These are phyloP conservation scores for Popillia japonica DNA, from an alignment of 1,140 invertebrate species.

Conservation along the genomic window DNA sequence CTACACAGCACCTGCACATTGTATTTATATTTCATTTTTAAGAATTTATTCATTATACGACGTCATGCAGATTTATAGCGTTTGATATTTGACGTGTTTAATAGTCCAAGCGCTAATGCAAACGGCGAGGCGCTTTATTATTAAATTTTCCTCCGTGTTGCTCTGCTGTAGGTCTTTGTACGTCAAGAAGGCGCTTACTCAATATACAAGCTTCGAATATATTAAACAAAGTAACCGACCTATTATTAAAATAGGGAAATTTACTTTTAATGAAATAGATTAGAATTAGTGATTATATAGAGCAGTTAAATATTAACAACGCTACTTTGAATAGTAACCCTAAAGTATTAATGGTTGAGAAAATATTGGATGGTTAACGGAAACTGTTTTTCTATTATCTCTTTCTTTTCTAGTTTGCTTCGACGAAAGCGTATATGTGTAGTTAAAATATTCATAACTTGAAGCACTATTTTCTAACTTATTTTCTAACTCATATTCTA, in stretches of 20 bases:
- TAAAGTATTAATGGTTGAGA: background rate
- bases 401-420: too few species aligned
- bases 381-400: too few species aligned
- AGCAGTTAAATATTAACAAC: too few species aligned
- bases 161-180: background rate
- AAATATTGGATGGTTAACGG: background rate
- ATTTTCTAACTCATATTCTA: too few species aligned
- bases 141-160: slow-evolving; percentile 15
- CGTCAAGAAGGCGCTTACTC: background rate
- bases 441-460: too few species aligned
- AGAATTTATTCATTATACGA: slow-evolving; percentile 26
- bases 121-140: slow-evolving; percentile 6
- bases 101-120: background rate
- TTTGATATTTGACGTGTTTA: slow-evolving; percentile 33
- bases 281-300: background rate
- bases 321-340: too few species aligned
- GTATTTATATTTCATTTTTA: background rate
- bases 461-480: too few species aligned
- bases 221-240: slow-evolving; percentile 1
- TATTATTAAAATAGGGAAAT: background rate
- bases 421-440: too few species aligned
- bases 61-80: slow-evolving; percentile 29
- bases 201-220: background rate
- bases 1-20: background rate
- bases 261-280: background rate